Evolutionary conservation across 2,797 vertebrate species (phyloP), one percentile per base, ranked within the genome.

Genomic region (Leptatherina wallacei): DNA sequence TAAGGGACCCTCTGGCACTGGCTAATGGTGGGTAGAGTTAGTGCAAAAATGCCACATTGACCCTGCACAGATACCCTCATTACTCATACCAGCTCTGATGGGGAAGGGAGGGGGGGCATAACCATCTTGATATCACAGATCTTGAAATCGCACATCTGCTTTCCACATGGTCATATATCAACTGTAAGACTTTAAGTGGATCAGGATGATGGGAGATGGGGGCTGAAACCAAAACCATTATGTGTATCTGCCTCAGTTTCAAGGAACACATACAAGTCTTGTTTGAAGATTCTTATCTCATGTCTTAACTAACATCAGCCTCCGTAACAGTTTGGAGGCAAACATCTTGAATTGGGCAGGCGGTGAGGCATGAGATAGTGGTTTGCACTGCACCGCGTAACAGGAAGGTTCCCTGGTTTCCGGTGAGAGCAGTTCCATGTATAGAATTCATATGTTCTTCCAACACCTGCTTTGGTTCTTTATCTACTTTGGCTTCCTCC

Each of bases 11-110:
- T 80, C 72, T 83, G 83, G 76, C 81, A 80, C 73, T 77, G 59
- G 77, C 82, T 88, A 90, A 92, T 88, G 83, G 76, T 70, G 61
- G 77, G 71, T 84, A 85, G 57, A 70, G 72, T 84, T 81, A 69
- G 78, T 10, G 78, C 86, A 72, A 88, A 87, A 89, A 88, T 83
- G 77, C 80, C 73, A 84, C 63, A 72, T 78, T 88, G 88, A 92
- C 86, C 90, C 65, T 40, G 44, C 73, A 72, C 81, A 73, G 56
- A 65, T 86, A 69, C 65, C 64, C 18, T 66, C 79, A 90, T 91
- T 85, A 90, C 77, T 91, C 89, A 92, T 69, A 69, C 24, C 65
- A 76, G 47, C 59, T 78, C 57, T 65, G 30, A 30, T 30, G 30
- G 30, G 2, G 30, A 2, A 5, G 30, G 30, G 30, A 30, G 30